Evolutionary conservation across 53 echinoderm and acorn worm species (phyloP).

Genomic region (Holothuria leucospilota): DNA sequence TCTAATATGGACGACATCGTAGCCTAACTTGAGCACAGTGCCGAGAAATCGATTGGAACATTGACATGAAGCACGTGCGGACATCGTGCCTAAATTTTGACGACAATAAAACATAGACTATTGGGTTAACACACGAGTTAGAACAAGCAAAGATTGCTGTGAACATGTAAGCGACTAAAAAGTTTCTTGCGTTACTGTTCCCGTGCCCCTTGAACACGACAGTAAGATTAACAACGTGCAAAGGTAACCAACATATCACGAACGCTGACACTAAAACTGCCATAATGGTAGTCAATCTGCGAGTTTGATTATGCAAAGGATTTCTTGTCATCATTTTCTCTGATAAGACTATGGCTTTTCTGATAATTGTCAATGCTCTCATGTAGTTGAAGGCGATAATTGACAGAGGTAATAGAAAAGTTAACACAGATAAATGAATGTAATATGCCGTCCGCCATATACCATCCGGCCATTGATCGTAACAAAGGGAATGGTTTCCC

Average conservation of each 20-base stretch:
- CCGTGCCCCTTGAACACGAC: neutral
- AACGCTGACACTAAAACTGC: neutral
- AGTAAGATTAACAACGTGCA: neutral
- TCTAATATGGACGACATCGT: no score
- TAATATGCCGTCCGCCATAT: conserved; percentile 2
- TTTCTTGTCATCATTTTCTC: neutral
- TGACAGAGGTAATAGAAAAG: conserved; percentile 14
- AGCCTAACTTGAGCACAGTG: no score
- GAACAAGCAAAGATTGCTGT: conserved; percentile 11
- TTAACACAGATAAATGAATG: neutral
- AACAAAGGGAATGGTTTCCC: conserved; percentile 15
- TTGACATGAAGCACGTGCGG: no score
- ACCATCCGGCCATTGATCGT: conserved; percentile 16
- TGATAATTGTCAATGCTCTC: neutral
- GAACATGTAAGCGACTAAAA: conserved; percentile 4
- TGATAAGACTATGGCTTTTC: neutral
- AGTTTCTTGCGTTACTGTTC: neutral
- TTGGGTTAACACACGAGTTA: conserved; percentile 20
- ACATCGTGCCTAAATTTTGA: conserved; percentile 13
- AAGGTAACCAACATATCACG: conserved; percentile 21
- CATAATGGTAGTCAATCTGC: conserved; percentile 13
- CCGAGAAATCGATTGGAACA: no score
- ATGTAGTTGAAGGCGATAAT: conserved; percentile 1
- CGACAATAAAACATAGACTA: conserved; percentile 7
- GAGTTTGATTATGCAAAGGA: neutral